These are phyloP conservation scores for Suricata suricatta DNA, from an alignment of 2,113 vertebrate genomes.

Conservation along the genomic window DNA sequence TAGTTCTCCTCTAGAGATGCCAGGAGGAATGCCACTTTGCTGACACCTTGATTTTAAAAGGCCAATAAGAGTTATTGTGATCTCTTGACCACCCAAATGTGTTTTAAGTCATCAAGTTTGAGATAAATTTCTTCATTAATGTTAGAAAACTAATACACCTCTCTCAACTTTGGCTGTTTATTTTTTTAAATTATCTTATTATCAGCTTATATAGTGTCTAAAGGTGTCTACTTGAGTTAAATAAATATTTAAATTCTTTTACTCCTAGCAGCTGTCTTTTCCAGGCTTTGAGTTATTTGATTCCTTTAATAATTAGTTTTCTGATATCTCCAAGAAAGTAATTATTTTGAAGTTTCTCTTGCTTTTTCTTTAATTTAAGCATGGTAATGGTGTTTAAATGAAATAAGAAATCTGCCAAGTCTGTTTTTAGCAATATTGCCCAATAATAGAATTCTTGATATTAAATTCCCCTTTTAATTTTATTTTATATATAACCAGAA, in stretches of 20 bases:
- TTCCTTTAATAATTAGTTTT: not conserved
- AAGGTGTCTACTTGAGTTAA: not conserved
- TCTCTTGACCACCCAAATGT: not conserved
- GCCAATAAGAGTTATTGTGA: not conserved
- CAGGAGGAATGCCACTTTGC: not conserved
- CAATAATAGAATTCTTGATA: not conserved
- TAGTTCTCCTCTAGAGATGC: not conserved
- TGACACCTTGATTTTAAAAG: not conserved
- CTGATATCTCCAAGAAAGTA: not conserved
- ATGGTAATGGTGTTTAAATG: not conserved
- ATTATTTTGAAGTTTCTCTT: not conserved
- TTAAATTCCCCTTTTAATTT: not conserved
- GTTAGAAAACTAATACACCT: not conserved
- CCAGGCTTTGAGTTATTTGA: not conserved
- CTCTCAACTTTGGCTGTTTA: not conserved
- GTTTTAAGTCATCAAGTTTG: not conserved
- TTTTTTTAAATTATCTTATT: not conserved
- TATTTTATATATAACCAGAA: not conserved
- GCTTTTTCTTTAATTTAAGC: not conserved
- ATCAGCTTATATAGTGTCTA: not conserved
- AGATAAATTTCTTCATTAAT: not conserved
- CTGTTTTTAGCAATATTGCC: not conserved
- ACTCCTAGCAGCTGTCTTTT: not conserved
- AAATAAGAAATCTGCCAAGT: not conserved
- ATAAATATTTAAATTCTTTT: not conserved